These are phyloP conservation scores for Aurelia coerulea DNA, from an alignment of 30 jellyfish, hydroid and myxozoan genomes.

Conservation along the genomic window DNA sequence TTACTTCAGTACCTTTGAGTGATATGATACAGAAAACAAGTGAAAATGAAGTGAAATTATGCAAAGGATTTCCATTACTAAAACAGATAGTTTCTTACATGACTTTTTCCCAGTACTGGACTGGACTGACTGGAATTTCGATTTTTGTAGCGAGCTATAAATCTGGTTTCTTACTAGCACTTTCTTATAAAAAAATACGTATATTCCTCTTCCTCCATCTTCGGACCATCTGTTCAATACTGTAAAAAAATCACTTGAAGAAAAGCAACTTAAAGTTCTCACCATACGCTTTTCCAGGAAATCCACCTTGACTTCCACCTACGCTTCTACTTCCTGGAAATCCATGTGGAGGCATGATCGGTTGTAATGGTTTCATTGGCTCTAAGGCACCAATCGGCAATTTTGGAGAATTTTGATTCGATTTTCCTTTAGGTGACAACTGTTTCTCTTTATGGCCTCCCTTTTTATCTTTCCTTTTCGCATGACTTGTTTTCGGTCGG, in stretches of 20 bases:
- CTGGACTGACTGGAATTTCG: too few relatives aligned
- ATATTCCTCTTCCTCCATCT: too few relatives aligned
- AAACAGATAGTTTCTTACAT: too few relatives aligned
- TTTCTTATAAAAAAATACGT: too few relatives aligned
- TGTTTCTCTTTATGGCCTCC: constrained; percentile 23
- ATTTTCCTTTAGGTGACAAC: constrained; percentile 38
- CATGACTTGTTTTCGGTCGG: constrained; percentile 48
- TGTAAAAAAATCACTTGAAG: background rate
- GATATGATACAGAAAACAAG: too few relatives aligned
- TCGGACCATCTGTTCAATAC: too few relatives aligned
- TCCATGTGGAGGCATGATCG: constrained; percentile 59
- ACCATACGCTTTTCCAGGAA: constrained; percentile 29
- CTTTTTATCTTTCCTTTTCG: constrained; percentile 46
- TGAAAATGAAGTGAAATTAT: too few relatives aligned
- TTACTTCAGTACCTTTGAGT: too few relatives aligned
- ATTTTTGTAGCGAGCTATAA: too few relatives aligned
- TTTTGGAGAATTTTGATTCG: constrained; percentile 12
- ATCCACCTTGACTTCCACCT: constrained; percentile 4
- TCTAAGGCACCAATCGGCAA: constrained; percentile 53
- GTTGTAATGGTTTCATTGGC: constrained; percentile 76
- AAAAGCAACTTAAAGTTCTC: background rate
- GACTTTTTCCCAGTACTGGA: too few relatives aligned
- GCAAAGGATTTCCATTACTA: too few relatives aligned
- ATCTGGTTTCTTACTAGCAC: too few relatives aligned
- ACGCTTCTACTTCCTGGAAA: constrained; percentile 23